These are phyloP conservation scores for Solea solea DNA, from an alignment of 2,113 vertebrate genomes.

Conservation along the genomic window DNA sequence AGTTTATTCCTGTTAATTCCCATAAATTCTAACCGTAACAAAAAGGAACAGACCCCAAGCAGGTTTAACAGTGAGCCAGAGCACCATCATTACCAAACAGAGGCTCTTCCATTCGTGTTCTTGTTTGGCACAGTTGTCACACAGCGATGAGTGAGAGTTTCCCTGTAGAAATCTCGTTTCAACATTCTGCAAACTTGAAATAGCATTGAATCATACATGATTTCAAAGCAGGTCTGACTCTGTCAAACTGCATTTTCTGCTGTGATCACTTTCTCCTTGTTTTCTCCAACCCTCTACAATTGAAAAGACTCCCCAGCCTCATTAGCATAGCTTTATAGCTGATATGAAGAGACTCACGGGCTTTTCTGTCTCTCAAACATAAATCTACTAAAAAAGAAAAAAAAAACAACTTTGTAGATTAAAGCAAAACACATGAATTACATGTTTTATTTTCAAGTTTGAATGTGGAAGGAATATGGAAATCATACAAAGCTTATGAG, in stretches of 20 bases:
- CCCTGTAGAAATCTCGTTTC: conserved; percentile 69
- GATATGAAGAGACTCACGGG: conserved; percentile 26
- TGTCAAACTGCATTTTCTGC: conserved; percentile 61
- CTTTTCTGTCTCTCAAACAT: conserved; percentile 48
- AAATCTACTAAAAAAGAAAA: conserved; percentile 31
- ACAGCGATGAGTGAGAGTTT: conserved; percentile 57
- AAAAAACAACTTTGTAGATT: conserved; percentile 21
- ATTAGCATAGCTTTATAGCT: conserved; percentile 70
- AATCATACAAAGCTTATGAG: not conserved
- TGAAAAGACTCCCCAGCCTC: conserved; percentile 41
- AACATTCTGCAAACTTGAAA: conserved; percentile 68
- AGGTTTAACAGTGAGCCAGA: conserved; percentile 26
- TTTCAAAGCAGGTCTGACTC: conserved; percentile 59
- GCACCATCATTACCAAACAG: conserved; percentile 46
- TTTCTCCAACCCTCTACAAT: conserved; percentile 46
- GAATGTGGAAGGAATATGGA: conserved; percentile 19
- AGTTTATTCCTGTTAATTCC: too few relatives aligned
- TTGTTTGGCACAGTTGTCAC: conserved; percentile 62
- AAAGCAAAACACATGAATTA: conserved; percentile 27
- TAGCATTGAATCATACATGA: conserved; percentile 79
- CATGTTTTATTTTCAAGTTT: conserved; percentile 26
- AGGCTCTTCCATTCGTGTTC: conserved; percentile 26
- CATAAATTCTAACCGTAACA: too few relatives aligned
- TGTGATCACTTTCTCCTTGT: conserved; percentile 62
- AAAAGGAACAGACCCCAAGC: not conserved